Evolutionary conservation across 2,888 invertebrate species (phyloP), one percentile per base, ranked within the genome.

Genomic region (Eudemis profundana): DNA sequence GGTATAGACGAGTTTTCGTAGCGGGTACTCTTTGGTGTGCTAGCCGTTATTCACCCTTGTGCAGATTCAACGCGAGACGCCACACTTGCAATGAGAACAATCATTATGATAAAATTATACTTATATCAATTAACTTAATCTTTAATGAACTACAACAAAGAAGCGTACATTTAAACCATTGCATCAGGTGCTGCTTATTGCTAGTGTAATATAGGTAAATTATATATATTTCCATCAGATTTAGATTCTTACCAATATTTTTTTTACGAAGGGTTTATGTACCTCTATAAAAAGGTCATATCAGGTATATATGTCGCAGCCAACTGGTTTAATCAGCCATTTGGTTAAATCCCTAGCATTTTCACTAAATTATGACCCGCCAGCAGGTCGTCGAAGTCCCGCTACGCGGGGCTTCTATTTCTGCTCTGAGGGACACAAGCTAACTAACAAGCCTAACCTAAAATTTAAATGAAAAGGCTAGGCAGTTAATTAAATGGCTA

Each of bases 11-110:
- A 59, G 51, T 44, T 38, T 46, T 21, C 77, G 76, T 75, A 78
- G 76, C 74, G 73, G 73, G 71, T 77, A 73, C 81, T 90, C 91
- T 92, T 92, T 92, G 91, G 91, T 91, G 90, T 85, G 89, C 91
- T 92, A 92, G 91, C 91, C 89, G 91, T 87, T 83, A 78, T 77
- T 73, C 74, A 78, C 77, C 74, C 73, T 72, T 78, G 78, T 62
- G 53, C 36, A 44, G 64, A 49, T 42, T 40, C 54, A 29, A 56
- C 42, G 21, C 33, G 56, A 42, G n/a, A 33, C 44, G 42, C 54
- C 57, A 59, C 64, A 59, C 36, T 53, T 60, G 46, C 60, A 40
- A 59, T 47, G 65, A 65, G 60, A 51, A 59, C 60, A 65, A 44
- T 40, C 50, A 59, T 64, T 50, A 42, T 15, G 12, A 36, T 51